These are phyloP conservation scores for Cantharis flavilabris DNA, from an alignment of 2,888 invertebrate species.

Conservation along the genomic window DNA sequence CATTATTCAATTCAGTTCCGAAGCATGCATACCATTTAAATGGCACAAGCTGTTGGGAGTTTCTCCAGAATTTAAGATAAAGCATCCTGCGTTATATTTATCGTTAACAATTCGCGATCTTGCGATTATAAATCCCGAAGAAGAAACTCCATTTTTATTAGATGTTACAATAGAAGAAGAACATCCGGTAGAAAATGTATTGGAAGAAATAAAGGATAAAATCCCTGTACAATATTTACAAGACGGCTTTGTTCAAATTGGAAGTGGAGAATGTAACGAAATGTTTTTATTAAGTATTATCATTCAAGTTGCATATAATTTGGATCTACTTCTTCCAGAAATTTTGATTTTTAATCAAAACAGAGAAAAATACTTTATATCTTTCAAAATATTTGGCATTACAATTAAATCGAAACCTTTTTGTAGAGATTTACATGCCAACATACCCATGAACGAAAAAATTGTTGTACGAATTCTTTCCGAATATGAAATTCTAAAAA, in stretches of 20 bases:
- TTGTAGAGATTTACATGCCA: constrained; percentile 44
- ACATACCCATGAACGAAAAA: constrained; percentile 48
- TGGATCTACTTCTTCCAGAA: constrained; percentile 58
- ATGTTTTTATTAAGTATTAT: constrained; percentile 62
- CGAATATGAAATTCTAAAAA: constrained; percentile 39
- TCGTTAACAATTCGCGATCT: constrained; percentile 66
- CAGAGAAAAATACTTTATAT: constrained; percentile 45
- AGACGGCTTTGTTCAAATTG: constrained; percentile 63
- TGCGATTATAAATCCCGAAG: constrained; percentile 20
- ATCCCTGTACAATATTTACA: constrained; percentile 57
- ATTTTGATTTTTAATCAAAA: constrained; percentile 46
- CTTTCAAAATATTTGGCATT: constrained; percentile 49
- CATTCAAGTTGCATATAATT: constrained; percentile 61
- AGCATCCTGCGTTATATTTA: constrained; percentile 66
- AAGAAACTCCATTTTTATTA: constrained; percentile 13
- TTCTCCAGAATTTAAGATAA: constrained; percentile 60
- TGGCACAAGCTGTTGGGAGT: constrained; percentile 69
- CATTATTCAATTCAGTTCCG: constrained; percentile 62
- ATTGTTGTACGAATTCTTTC: constrained; percentile 47
- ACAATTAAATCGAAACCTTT: constrained; percentile 51
- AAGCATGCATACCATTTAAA: constrained; percentile 58
- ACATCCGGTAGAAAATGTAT: constrained; percentile 16
- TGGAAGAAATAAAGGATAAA: constrained; percentile 38
- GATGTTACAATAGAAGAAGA: constrained; percentile 4
- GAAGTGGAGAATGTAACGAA: constrained; percentile 51